Base-by-base conservation (phyloP, 1,140 invertebrate species). In the Marisa cornuarietis region DNA sequence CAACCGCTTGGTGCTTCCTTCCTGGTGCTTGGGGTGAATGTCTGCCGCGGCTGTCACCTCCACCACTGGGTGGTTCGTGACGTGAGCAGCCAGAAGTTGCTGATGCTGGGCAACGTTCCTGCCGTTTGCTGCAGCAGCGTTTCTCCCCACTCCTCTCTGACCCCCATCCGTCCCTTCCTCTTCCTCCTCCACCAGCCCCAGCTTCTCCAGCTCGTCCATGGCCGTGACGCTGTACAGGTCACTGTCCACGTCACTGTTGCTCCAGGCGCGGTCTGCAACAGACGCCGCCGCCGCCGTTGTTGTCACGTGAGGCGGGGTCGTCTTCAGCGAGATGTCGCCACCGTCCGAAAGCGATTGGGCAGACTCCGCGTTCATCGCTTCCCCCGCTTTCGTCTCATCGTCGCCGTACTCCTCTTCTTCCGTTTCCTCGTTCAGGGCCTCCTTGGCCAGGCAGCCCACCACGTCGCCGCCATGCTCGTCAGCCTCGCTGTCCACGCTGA, bases 251-350 rank as follows among this genome's bases (percentile, higher is more conserved):
- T 74, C 71, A 89, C 95, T 95, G 26, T 95, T 95, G 24, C 95
- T 96, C 85, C 96, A 95, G 91, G 96, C 96, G 71, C 96, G 95
- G 87, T 95, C 96, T 90, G 96, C 95, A 84, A 95, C 96, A 81
- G 94, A 31, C 18, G 69, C 42, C 8, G 65, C 63, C 54, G 61
- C 66, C 54, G 66, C 77, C 20, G 49, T 63, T 22, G 73, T 51
- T 58, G 49, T 58, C 26, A 20, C 73, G 20, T 75, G 31, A 51
- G 31, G n/a, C 22, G 26, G 31, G 73, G 31, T 52, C 73, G 22
- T 75, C 49, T 51, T 71, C 75, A 49, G 71, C 69, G 11, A 80
- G 61, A 7, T n/a, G 74, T 42, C 68, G 68, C 51, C 26, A 31
- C 24, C 62, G 13, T 61, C 61, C 8, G 49, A 22, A 24, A 71